Evolutionary conservation across 92 coral and sea anemone species (phyloP).

Genomic region (Porites cylindrica): DNA sequence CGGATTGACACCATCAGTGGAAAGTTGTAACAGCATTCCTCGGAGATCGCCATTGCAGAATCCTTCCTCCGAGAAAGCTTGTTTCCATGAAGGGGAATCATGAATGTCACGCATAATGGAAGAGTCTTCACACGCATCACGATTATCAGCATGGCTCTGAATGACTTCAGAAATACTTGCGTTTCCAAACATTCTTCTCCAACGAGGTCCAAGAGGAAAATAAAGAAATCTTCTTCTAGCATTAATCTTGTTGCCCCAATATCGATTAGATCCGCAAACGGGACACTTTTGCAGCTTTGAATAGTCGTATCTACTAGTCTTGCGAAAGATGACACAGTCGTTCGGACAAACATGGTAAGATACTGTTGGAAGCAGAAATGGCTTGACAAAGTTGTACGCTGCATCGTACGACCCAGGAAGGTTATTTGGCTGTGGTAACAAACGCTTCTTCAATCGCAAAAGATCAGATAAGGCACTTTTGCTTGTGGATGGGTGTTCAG

Average conservation of each 20-base stretch:
- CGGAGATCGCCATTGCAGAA: constrained; percentile 29
- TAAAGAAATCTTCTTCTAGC: constrained; percentile 42
- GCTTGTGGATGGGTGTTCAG: constrained; percentile 49
- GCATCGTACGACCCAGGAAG: constrained; percentile 45
- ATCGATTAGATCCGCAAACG: constrained; percentile 25
- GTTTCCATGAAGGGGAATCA: constrained; percentile 49
- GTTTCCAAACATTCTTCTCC: constrained; percentile 44
- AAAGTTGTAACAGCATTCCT: constrained; percentile 36
- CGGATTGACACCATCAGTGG: constrained; percentile 57
- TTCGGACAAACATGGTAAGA: constrained; percentile 50
- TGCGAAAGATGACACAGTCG: constrained; percentile 48
- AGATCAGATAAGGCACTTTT: constrained; percentile 50
- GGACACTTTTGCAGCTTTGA: constrained; percentile 45
- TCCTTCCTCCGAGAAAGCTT: constrained; percentile 36
- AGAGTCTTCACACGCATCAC: too few species aligned
- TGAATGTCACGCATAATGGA: constrained; percentile 21
- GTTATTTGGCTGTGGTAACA: constrained; percentile 19
- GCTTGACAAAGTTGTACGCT: constrained; percentile 31
- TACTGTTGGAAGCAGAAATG: constrained; percentile 26
- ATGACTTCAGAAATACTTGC: constrained; percentile 27
- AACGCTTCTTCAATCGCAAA: constrained; percentile 11
- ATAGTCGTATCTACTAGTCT: constrained; percentile 41
- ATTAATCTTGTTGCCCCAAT: background rate
- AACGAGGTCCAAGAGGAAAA: constrained; percentile 53
- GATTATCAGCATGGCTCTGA: constrained; percentile 17